A percentile compares a stretch with the other conserved stretches of the same genome.
Evolutionary conservation across 2,797 vertebrate genomes (phyloP).

Genomic region (Pantherophis vulpinus): DNA sequence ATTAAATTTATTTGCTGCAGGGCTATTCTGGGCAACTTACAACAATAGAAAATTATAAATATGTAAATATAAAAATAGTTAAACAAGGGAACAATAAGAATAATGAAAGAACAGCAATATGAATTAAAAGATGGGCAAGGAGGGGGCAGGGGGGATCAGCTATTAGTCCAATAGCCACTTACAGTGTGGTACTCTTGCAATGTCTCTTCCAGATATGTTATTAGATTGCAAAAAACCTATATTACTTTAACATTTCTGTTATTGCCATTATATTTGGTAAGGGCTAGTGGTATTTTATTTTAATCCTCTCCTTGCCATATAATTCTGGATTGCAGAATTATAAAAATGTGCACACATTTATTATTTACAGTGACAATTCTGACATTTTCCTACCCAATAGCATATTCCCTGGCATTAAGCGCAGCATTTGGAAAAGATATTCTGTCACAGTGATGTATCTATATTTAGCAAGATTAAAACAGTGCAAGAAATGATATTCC

Average conservation of each 20-base stretch:
- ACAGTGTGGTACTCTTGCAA: background rate
- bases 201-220: background rate
- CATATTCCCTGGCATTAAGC: background rate
- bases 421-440: background rate
- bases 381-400: background rate
- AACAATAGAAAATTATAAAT: background rate
- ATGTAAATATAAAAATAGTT: background rate
- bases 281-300: background rate
- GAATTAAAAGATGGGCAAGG: background rate
- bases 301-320: background rate
- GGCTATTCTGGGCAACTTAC: background rate
- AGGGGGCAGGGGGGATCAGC: background rate
- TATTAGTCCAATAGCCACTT: background rate
- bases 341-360: background rate
- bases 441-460: background rate
- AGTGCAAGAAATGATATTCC: background rate
- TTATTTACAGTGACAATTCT: background rate
- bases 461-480: background rate
- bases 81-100: background rate
- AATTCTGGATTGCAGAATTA: background rate
- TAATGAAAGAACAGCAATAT: background rate
- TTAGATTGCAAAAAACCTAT: background rate
- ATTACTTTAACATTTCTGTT: background rate
- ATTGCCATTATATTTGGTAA: background rate
- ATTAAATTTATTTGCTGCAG: background rate